phyloP scores from a whole-genome alignment of 2,113 vertebrate genomes.

The Cichladusa arquata region DNA sequence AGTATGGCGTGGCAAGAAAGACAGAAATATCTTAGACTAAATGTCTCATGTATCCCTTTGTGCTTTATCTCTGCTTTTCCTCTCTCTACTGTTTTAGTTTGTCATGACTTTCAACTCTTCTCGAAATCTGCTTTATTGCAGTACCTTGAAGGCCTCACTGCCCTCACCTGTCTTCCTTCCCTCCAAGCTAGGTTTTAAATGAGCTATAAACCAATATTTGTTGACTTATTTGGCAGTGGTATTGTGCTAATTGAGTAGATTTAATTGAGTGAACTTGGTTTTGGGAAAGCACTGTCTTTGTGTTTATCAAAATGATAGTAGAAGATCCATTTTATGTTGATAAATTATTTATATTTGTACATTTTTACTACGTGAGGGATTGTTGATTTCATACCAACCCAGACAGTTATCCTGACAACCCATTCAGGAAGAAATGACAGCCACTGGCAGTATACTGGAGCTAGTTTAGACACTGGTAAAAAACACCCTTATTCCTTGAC shows the following conservation, averaged over 20 bases:
- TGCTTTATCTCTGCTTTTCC: not conserved
- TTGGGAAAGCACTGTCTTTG: not conserved
- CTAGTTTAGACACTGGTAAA: not conserved
- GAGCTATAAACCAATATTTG: not conserved
- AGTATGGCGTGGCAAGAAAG: not conserved
- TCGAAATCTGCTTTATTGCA: not conserved
- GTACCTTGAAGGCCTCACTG: not conserved
- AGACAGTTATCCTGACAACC: not conserved
- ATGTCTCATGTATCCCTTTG: not conserved
- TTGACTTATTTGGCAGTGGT: not conserved
- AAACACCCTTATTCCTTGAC: not conserved
- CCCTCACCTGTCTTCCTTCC: not conserved
- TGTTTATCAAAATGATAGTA: not conserved
- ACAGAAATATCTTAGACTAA: not conserved
- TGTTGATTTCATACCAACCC: not conserved
- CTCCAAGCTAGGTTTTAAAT: not conserved
- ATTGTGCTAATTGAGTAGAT: not conserved
- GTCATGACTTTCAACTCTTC: not conserved
- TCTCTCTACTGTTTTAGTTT: not conserved
- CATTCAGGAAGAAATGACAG: not conserved
- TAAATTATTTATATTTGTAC: not conserved
- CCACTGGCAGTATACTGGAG: not conserved
- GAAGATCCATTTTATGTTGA: not conserved
- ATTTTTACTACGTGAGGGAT: not conserved
- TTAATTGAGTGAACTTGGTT: not conserved